Evolutionary conservation across 2,113 vertebrate genomes (phyloP).

Genomic region (pig (Sus scrofa)): DNA sequence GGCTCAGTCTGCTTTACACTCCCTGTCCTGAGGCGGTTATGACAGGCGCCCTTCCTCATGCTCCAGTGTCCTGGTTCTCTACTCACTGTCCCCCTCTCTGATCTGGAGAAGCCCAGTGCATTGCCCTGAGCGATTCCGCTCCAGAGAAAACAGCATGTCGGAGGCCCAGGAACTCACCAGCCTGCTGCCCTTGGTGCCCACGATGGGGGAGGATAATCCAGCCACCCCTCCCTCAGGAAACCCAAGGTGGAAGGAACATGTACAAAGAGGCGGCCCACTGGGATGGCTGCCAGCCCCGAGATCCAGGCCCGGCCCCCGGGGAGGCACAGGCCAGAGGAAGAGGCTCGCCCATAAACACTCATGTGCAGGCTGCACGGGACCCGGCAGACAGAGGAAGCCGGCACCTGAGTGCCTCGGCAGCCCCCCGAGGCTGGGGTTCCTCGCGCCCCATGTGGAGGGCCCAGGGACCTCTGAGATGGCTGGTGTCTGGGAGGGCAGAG

Average conservation of each 20-base stretch:
- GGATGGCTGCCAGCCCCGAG: no score
- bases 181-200: not conserved
- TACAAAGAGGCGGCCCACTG: not conserved
- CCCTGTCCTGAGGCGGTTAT: rapidly evolving
- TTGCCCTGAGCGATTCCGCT: not conserved
- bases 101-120: not conserved
- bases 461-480: not conserved
- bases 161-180: not conserved
- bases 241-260: not conserved
- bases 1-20: not conserved
- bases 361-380: not conserved
- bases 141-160: not conserved
- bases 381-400: not conserved
- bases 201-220: no score
- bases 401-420: rapidly evolving
- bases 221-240: not conserved
- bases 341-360: rapidly evolving
- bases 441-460: not conserved
- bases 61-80: not conserved
- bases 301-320: not conserved
- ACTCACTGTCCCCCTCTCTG: not conserved
- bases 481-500: not conserved
- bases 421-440: not conserved
- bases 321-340: not conserved
- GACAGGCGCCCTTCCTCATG: rapidly evolving